Evolutionary conservation across 2,113 vertebrate genomes (phyloP).

Genomic region (Crotophaga sulcirostris): DNA sequence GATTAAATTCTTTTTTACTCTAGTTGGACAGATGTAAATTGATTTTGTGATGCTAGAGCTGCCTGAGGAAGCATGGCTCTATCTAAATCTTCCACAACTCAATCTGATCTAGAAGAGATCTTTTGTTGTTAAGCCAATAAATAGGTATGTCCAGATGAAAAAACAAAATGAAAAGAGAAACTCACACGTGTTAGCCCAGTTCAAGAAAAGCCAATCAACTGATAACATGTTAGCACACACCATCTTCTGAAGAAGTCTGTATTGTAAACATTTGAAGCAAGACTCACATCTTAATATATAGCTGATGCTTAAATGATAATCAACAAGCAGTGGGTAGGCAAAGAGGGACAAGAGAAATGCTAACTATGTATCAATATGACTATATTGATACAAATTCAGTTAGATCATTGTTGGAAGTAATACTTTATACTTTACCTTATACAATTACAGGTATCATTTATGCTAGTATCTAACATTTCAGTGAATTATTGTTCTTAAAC

Average conservation of each 20-base stretch:
- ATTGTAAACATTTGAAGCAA: neutral
- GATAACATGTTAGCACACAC: neutral
- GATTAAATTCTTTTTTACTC: neutral
- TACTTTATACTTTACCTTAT: neutral
- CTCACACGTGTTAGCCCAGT: neutral
- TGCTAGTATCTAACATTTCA: neutral
- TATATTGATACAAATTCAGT: neutral
- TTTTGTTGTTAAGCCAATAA: neutral
- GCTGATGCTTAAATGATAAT: neutral
- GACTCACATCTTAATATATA: neutral
- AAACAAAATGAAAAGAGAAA: neutral
- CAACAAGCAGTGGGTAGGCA: neutral
- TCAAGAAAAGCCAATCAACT: neutral
- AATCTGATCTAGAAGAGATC: neutral
- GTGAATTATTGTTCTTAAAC: neutral
- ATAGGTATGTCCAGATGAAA: neutral
- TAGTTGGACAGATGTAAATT: neutral
- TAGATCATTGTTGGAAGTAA: neutral
- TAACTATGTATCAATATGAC: neutral
- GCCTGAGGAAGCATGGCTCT: neutral
- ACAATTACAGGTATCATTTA: neutral
- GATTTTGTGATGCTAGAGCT: neutral
- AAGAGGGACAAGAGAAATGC: neutral
- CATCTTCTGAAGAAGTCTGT: neutral
- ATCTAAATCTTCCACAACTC: neutral